These are phyloP conservation scores for Octopus sinensis DNA, from an alignment of 1,140 invertebrate species.

Conservation along the genomic window DNA sequence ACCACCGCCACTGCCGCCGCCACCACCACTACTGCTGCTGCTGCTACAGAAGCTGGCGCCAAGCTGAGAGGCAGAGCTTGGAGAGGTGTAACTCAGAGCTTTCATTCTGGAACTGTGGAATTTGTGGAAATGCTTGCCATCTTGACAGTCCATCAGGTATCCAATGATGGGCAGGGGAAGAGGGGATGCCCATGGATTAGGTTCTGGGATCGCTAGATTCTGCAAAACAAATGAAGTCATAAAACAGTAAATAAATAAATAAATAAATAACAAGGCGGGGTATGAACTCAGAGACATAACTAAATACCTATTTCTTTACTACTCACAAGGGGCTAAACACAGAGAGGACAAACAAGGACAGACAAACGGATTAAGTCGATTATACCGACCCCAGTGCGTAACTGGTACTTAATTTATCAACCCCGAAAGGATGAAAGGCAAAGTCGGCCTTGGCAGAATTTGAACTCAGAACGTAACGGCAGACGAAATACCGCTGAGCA, in stretches of 20 bases:
- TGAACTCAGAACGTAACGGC: too few relatives aligned
- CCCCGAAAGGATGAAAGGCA: too few relatives aligned
- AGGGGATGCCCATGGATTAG: conserved; percentile 38
- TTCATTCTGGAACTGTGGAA: conserved; percentile 7
- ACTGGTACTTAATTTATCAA: too few relatives aligned
- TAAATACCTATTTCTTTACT: too few relatives aligned
- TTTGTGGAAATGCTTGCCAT: conserved; percentile 32
- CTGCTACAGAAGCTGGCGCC: neutral
- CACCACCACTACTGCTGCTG: neutral
- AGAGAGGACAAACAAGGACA: too few relatives aligned
- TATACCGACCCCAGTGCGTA: too few relatives aligned
- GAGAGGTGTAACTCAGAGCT: conserved; percentile 13
- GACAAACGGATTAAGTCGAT: too few relatives aligned
- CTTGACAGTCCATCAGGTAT: conserved; percentile 32
- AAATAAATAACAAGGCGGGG: too few relatives aligned
- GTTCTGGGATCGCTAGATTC: conserved; percentile 39
- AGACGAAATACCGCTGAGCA: too few relatives aligned
- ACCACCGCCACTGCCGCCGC: neutral
- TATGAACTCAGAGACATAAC: too few relatives aligned
- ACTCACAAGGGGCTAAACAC: too few relatives aligned
- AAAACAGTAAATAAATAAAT: neutral
- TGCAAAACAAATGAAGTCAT: conserved; percentile 21
- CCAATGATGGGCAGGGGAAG: conserved; percentile 44
- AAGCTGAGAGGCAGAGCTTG: neutral
- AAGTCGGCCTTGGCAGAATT: too few relatives aligned